phyloP scores from a whole-genome alignment of 64 coral and sea anemone species.

The Actinia equina region DNA sequence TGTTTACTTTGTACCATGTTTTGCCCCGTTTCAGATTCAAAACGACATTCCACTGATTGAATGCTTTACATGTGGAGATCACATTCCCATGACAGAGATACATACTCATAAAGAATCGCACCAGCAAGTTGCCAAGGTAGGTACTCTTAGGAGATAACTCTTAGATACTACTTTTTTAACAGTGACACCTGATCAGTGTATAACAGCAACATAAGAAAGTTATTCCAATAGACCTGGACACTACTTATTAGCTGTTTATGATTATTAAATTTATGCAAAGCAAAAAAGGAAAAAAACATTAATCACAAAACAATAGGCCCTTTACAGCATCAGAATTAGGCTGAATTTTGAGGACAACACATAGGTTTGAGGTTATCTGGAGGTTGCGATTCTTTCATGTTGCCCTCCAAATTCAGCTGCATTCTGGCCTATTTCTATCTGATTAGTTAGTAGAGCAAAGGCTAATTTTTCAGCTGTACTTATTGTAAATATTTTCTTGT shows the following conservation, averaged over 20 bases:
- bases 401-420: too few relatives aligned
- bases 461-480: too few relatives aligned
- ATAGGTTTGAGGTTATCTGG: too few relatives aligned
- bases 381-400: too few relatives aligned
- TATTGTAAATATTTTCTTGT: neutral
- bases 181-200: neutral
- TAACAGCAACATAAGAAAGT: neutral
- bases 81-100: constrained; percentile 40
- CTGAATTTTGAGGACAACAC: neutral
- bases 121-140: neutral
- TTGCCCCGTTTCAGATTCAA: constrained; percentile 19
- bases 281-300: neutral
- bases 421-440: too few relatives aligned
- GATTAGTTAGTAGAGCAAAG: too few relatives aligned
- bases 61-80: constrained; percentile 45
- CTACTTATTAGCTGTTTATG: neutral
- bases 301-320: neutral
- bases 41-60: constrained; percentile 39
- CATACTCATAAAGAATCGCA: constrained; percentile 22
- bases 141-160: neutral
- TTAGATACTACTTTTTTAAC: too few relatives aligned
- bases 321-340: neutral
- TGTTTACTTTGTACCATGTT: constrained; percentile 12
- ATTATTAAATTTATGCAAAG: neutral
- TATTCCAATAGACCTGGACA: neutral